phyloP scores from a whole-genome alignment of 92 coral and sea anemone species.

The Parazoanthus darwini region DNA sequence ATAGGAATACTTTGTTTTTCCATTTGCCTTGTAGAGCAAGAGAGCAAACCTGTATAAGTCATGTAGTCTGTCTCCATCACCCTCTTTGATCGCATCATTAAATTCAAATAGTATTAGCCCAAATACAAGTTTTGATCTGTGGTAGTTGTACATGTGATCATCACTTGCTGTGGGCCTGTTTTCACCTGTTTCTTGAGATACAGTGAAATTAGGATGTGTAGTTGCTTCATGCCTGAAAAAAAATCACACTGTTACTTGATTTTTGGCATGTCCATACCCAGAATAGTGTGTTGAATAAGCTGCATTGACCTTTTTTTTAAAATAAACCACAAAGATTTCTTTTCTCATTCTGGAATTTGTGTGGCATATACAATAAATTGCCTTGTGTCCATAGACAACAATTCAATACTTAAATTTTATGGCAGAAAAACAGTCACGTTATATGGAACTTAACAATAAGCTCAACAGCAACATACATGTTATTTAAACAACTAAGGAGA shows the following conservation, averaged over 20 bases:
- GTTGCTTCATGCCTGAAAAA: not conserved
- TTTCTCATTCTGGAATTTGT: too few species aligned
- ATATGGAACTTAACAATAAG: too few species aligned
- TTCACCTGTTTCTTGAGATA: not conserved
- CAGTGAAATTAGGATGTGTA: not conserved
- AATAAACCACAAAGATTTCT: too few species aligned
- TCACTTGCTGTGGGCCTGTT: conserved; percentile 5
- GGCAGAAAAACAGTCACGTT: too few species aligned
- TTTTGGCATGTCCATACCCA: too few species aligned
- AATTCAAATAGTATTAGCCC: conserved; percentile 56
- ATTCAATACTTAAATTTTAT: too few species aligned
- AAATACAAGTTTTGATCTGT: conserved; percentile 47
- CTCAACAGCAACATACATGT: not conserved
- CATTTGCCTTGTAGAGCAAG: conserved; percentile 50
- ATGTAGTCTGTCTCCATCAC: conserved; percentile 61
- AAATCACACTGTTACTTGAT: not conserved
- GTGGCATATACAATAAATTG: too few species aligned
- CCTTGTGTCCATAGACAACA: too few species aligned
- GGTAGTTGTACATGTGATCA: conserved; percentile 53
- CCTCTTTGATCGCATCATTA: conserved; percentile 54
- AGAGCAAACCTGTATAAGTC: conserved; percentile 53
- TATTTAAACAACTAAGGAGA: not conserved
- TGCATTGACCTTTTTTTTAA: too few species aligned
- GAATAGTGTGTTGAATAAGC: too few species aligned
- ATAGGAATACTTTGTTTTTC: conserved; percentile 53